Conservation (phyloP, 2,113 vertebrate genomes). For the Calidris pygmaea region DNA sequence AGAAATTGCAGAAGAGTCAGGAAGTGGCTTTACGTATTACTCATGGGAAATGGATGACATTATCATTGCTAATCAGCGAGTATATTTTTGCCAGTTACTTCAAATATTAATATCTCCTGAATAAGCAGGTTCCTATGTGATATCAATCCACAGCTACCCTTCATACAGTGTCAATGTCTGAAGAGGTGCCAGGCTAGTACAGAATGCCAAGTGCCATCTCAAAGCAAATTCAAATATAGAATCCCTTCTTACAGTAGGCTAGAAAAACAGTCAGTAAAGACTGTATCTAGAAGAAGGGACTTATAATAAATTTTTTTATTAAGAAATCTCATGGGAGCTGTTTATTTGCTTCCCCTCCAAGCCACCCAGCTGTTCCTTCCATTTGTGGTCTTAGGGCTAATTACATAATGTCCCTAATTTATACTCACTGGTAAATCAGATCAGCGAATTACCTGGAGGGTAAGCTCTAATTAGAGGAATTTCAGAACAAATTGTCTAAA, state of each 20-base stretch:
- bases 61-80: background rate
- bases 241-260: background rate
- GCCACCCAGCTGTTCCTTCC: constrained; percentile 76
- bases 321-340: constrained; percentile 62
- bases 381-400: constrained; percentile 79
- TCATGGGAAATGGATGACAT: background rate
- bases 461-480: constrained; percentile 80
- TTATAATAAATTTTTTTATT: constrained; percentile 40
- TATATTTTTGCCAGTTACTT: background rate
- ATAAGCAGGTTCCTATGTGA: background rate
- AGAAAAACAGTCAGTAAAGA: background rate
- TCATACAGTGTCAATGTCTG: background rate
- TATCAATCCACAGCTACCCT: background rate
- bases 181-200: background rate
- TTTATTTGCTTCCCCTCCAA: constrained; percentile 68
- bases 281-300: background rate
- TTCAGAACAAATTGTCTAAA: constrained; percentile 81
- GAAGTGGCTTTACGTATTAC: background rate
- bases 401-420: constrained; percentile 84
- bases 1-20: background rate
- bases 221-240: background rate
- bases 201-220: background rate
- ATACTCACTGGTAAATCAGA: constrained; percentile 80
- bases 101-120: background rate
- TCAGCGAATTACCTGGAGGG: constrained; percentile 80